These are phyloP conservation scores for Rhynchomys soricoides DNA, from an alignment of 2,113 vertebrate species.

Conservation along the genomic window DNA sequence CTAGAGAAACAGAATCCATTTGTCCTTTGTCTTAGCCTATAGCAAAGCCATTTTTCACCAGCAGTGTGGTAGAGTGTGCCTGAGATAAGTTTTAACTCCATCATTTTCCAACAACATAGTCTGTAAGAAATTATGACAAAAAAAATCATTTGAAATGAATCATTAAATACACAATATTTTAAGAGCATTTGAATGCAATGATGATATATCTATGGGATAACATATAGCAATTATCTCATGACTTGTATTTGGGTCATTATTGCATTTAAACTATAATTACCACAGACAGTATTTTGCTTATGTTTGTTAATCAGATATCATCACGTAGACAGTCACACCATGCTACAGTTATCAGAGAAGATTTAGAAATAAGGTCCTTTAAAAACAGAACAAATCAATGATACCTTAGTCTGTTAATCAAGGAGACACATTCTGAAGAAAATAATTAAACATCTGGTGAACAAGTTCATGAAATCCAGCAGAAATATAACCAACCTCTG, in stretches of 20 bases:
- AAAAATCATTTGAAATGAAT: not conserved
- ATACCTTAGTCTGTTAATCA: not conserved
- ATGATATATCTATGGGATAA: not conserved
- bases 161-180: not conserved
- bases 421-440: not conserved
- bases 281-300: not conserved
- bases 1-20: not conserved
- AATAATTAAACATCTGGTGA: not conserved
- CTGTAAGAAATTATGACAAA: not conserved
- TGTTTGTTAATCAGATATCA: not conserved
- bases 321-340: not conserved
- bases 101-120: not conserved
- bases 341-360: not conserved
- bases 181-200: not conserved
- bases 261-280: not conserved
- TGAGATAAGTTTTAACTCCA: not conserved
- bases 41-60: not conserved
- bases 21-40: not conserved
- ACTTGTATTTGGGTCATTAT: not conserved
- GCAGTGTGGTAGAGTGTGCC: not conserved
- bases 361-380: not conserved
- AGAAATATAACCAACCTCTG: rapidly evolving
- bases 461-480: not conserved
- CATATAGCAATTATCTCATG: not conserved
- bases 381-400: not conserved